Conservation (phyloP, 2,113 vertebrate species). For the Bos javanicus region DNA sequence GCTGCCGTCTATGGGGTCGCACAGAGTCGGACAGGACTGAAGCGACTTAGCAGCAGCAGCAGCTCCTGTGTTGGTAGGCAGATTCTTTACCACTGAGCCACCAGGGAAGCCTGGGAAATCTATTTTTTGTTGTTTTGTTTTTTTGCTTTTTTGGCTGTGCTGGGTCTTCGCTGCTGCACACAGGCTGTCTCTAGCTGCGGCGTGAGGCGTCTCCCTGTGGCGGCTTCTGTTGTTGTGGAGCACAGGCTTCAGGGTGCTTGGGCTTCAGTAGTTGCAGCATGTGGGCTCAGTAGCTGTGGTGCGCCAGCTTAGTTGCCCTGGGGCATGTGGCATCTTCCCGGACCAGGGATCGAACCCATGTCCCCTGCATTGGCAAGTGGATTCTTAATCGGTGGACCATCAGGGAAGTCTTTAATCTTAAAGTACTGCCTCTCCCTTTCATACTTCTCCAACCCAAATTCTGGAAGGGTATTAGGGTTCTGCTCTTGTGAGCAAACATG, state of each 20-base stretch:
- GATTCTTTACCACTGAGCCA: not conserved
- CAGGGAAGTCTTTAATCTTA: not conserved
- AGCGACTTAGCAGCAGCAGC: too few species aligned
- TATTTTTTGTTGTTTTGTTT: not conserved
- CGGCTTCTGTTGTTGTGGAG: not conserved
- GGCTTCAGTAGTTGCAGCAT: not conserved
- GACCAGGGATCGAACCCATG: not conserved
- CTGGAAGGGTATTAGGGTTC: not conserved
- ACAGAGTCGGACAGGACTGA: too few species aligned
- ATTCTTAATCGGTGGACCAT: not conserved
- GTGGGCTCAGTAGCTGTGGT: not conserved
- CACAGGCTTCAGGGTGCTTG: not conserved
- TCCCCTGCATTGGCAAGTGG: not conserved
- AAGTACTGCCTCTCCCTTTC: not conserved
- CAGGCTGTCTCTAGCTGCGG: not conserved
- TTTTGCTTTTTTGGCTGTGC: too few species aligned
- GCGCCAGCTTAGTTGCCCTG: not conserved
- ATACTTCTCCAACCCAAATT: not conserved
- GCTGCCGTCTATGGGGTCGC: too few species aligned
- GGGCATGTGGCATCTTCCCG: not conserved
- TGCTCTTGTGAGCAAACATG: not conserved
- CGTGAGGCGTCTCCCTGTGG: not conserved
- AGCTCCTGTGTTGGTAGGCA: not conserved
- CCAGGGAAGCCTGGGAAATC: not conserved
- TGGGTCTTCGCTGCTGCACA: not conserved